Conservation (phyloP, 2,113 vertebrate genomes). For the Lagopus leucura region DNA sequence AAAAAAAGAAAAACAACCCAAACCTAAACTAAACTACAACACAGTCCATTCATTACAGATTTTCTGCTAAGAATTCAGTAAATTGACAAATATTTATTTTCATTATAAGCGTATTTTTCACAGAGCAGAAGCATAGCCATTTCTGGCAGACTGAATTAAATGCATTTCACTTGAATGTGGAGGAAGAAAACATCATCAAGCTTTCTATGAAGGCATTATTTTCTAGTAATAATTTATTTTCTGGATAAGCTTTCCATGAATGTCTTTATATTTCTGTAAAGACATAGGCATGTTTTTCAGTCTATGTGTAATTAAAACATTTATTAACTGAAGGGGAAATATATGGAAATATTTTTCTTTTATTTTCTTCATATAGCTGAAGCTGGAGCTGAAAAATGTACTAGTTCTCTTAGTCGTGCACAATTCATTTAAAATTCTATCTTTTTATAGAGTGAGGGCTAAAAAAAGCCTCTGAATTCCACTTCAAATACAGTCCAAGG, state of each 20-base stretch:
- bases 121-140: constrained; percentile 47
- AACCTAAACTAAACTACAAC: constrained; percentile 24
- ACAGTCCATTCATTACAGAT: constrained; percentile 56
- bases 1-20: not conserved
- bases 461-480: constrained; percentile 51
- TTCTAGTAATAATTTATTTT: constrained; percentile 50
- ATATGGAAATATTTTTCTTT: not conserved
- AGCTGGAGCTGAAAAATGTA: not conserved
- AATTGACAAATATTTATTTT: constrained; percentile 63
- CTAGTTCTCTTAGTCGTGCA: not conserved
- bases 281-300: not conserved
- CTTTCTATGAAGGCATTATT: constrained; percentile 41
- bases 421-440: constrained; percentile 38
- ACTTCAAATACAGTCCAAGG: not conserved
- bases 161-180: constrained; percentile 55
- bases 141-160: constrained; percentile 61
- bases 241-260: constrained; percentile 18
- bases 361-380: not conserved
- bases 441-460: constrained; percentile 41
- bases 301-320: constrained; percentile 33
- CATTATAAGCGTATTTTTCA: constrained; percentile 62
- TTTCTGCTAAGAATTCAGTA: constrained; percentile 63
- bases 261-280: constrained; percentile 29
- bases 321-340: not conserved
- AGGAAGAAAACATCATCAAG: constrained; percentile 48